phyloP scores from a whole-genome alignment of 2,797 vertebrate species.

The Lateolabrax maculatus region DNA sequence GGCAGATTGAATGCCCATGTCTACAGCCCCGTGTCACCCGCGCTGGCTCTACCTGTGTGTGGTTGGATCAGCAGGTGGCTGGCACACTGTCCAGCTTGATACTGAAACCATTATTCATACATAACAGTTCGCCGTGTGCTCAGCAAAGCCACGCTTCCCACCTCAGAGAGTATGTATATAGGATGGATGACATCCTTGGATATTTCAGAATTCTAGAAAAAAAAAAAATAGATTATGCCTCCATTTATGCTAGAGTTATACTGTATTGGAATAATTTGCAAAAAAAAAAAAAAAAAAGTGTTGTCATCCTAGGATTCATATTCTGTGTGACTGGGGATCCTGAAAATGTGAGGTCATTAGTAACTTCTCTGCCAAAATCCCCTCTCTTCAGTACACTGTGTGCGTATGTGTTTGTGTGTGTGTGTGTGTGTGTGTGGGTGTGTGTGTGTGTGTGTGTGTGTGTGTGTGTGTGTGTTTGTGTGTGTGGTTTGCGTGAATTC shows the following conservation, averaged over 20 bases:
- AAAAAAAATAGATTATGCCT: conserved; percentile 27
- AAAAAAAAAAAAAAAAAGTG: conserved; percentile 41
- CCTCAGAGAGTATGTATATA: conserved; percentile 35
- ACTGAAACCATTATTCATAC: conserved; percentile 84
- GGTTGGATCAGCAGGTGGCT: conserved; percentile 80
- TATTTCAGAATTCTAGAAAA: conserved; percentile 48
- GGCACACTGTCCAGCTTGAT: conserved; percentile 73
- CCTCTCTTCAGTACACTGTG: conserved; percentile 56
- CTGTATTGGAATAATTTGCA: conserved; percentile 40
- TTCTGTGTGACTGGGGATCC: conserved; percentile 58
- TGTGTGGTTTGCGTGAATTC: conserved; percentile 61
- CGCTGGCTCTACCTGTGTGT: conserved; percentile 79
- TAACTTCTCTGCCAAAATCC: conserved; percentile 65
- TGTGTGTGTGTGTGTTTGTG: conserved; percentile 43
- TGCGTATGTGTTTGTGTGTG: conserved; percentile 33
- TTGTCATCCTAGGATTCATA: conserved; percentile 51
- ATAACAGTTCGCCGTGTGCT: conserved; percentile 57
- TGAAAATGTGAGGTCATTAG: conserved; percentile 81
- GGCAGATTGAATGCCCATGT: conserved; percentile 82
- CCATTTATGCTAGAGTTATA: conserved; percentile 34
- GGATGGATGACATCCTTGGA: conserved; percentile 8
- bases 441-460: conserved; percentile 77
- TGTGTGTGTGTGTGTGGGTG: conserved; percentile 17
- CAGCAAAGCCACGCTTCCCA: conserved; percentile 50
- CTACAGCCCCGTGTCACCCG: conserved; percentile 71